Conservation (phyloP, 1,140 invertebrate species). For the Pseudomyrmex flavicornis region DNA sequence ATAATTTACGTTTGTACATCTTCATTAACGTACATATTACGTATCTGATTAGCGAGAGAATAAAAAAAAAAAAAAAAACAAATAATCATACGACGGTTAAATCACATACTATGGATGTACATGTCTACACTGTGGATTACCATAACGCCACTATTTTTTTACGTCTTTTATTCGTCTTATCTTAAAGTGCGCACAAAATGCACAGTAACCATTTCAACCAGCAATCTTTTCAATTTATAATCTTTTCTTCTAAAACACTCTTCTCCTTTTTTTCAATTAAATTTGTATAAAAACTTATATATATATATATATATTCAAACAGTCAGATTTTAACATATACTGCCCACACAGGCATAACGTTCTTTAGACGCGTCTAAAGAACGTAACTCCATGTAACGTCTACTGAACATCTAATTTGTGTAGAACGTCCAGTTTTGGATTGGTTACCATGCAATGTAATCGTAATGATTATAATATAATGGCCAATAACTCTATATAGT, state of each 20-base stretch:
- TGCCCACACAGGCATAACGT: no score
- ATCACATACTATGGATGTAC: no score
- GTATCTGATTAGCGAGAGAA: no score
- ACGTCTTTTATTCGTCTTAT: not conserved
- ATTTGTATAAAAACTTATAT: not conserved
- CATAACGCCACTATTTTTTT: not conserved
- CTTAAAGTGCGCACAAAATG: not conserved
- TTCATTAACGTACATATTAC: no score
- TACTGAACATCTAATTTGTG: no score
- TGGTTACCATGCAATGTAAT: not conserved
- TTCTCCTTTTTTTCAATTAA: not conserved
- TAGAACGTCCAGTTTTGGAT: no score
- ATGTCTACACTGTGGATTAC: not conserved
- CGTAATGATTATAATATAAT: constrained; percentile 32
- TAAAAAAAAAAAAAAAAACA: not conserved
- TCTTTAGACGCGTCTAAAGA: no score
- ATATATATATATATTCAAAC: not conserved
- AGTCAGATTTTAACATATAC: no score
- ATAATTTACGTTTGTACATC: no score
- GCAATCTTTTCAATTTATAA: not conserved
- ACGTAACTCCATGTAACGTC: no score
- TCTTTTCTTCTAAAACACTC: not conserved
- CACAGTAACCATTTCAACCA: not conserved
- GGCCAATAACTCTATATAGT: constrained; percentile 50
- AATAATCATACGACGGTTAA: not conserved